These are phyloP conservation scores for Platysternon megacephalum DNA, from an alignment of 2,113 vertebrate genomes.

Conservation along the genomic window DNA sequence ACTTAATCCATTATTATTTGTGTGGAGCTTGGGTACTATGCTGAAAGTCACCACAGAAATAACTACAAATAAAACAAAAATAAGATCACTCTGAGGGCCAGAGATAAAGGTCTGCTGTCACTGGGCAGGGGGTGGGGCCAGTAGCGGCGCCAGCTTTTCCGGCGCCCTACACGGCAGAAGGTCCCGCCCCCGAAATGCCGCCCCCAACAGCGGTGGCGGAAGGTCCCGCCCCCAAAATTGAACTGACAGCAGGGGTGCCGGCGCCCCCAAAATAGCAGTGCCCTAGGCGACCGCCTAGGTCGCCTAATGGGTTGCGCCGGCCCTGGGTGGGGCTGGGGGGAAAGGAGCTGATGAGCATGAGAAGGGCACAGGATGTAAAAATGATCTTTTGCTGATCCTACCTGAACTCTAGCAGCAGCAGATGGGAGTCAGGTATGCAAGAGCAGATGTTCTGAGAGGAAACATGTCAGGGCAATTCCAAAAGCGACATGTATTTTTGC, in stretches of 20 bases:
- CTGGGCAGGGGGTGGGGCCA: accelerated
- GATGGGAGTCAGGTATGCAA: neutral
- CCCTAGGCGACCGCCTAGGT: no score
- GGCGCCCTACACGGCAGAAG: no score
- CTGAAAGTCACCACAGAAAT: accelerated
- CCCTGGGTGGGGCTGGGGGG: no score
- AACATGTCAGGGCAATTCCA: conserved; percentile 1
- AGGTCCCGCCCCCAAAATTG: no score
- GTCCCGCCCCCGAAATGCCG: no score
- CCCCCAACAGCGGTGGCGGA: no score
- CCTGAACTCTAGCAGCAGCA: neutral
- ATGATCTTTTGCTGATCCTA: neutral
- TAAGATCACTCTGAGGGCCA: accelerated
- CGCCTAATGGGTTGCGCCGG: no score
- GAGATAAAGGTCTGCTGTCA: neutral
- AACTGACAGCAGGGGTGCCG: no score
- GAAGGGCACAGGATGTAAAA: neutral
- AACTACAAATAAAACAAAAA: neutral
- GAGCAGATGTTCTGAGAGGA: conserved; percentile 52
- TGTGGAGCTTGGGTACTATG: neutral
- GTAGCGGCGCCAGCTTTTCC: no score
- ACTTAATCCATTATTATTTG: accelerated
- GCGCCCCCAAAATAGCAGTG: no score
- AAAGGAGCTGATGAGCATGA: neutral
- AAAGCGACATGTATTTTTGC: neutral